Base-by-base conservation (phyloP, 1,140 invertebrate genomes). In the Epicauta chinensis region DNA sequence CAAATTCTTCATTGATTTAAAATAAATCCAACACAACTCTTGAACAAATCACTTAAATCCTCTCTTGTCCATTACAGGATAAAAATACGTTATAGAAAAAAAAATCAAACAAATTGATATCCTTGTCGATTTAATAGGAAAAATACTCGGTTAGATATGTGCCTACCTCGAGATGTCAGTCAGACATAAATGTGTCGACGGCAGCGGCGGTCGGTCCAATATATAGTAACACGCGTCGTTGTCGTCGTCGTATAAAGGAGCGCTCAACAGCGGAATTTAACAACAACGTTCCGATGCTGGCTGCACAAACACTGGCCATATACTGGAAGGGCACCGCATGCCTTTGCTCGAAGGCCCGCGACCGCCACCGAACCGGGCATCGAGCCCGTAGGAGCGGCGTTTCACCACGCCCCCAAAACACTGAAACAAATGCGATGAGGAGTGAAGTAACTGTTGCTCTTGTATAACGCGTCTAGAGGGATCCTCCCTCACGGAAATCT, bases 361-460 rank as follows among this genome's bases (percentile, higher is more conserved):
- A 60, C 54, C 51, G 54, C 39, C 58, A 50, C 60, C 58, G 53
- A 60, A 37, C 53, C 51, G 51, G 52, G 53, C 55, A 53, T 54
- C 51, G 59, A 58, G 55, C 41, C 56, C 60, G 58, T 64, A 60
- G 61, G 60, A 63, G 61, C 59, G 64, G 64, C 62, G 56, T 61
- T 53, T 56, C 53, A 60, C 64, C 61, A 65, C 63, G 62, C 65
- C 65, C 53, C 65, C 61, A 49, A 30, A 58, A 60, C 54, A 50
- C 53, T 62, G 61, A 65, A 64, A 65, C 64, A 65, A 64, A 63
- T 65, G 54, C 63, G 62, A 60, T 53, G 55, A 54, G 53, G 53
- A 62, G 55, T 56, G 60, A 64, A 66, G 66, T 68, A 68, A 68
- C 66, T 68, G 66, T 68, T 68, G 66, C 65, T 68, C 61, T 65